phyloP scores from a whole-genome alignment of 1,140 invertebrate genomes.

The Ctenoplectra terminalis region DNA sequence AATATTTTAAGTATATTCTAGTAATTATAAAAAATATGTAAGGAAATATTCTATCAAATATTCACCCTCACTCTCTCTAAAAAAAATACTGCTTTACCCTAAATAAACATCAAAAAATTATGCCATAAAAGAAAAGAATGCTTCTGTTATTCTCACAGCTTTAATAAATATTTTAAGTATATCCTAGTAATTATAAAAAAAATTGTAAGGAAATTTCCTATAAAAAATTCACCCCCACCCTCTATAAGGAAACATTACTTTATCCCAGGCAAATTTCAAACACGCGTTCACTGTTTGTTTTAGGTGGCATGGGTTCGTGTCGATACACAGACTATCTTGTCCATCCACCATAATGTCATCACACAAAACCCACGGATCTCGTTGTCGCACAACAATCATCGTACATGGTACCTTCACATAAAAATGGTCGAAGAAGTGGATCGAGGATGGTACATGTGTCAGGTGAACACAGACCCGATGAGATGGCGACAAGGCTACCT shows the following conservation, averaged over 20 bases:
- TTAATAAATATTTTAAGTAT: too few species aligned
- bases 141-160: too few species aligned
- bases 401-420: conserved; percentile 94
- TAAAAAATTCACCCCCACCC: background rate
- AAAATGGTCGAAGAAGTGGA: conserved; percentile 91
- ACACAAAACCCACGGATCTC: conserved; percentile 94
- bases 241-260: background rate
- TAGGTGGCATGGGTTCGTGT: conserved; percentile 96
- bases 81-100: background rate
- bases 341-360: conserved; percentile 94
- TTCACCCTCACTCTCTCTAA: background rate
- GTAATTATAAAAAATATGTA: too few species aligned
- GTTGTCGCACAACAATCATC: conserved; percentile 93
- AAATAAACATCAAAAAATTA: background rate
- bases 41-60: background rate
- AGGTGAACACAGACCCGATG: conserved; percentile 94
- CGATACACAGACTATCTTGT: conserved; percentile 95
- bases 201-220: background rate
- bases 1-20: too few species aligned
- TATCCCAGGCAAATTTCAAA: background rate
- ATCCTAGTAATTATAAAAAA: too few species aligned
- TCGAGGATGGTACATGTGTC: conserved; percentile 93
- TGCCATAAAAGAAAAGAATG: too few species aligned
- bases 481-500: conserved; percentile 91
- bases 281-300: conserved; percentile 49